These are phyloP conservation scores for Limnephilus marmoratus DNA, from an alignment of 2,888 invertebrate species.

Conservation along the genomic window DNA sequence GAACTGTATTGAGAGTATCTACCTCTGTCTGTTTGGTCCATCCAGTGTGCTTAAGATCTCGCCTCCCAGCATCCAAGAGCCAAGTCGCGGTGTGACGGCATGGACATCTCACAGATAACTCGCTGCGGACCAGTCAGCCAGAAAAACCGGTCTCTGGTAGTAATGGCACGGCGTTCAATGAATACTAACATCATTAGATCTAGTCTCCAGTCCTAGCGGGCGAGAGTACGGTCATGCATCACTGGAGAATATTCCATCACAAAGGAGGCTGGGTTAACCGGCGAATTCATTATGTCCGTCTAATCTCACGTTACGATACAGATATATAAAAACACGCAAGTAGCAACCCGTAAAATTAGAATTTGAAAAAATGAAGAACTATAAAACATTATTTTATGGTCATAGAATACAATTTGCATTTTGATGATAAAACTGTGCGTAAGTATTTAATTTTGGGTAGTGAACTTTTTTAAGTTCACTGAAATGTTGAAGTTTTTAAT, in stretches of 20 bases:
- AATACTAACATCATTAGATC: conserved; percentile 9
- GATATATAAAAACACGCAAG: neutral
- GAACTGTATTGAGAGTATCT: too few species aligned
- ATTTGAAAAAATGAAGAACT: neutral
- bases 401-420: neutral
- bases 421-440: neutral
- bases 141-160: conserved; percentile 7
- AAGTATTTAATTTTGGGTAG: neutral
- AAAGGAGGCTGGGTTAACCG: neutral
- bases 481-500: too few species aligned
- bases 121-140: conserved; percentile 6
- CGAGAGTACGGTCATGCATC: conserved; percentile 5
- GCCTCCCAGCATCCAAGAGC: neutral
- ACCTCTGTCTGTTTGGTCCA: neutral
- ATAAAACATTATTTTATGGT: neutral
- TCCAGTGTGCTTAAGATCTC: neutral
- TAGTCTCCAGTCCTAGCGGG: neutral
- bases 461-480: neutral
- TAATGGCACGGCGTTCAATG: conserved; percentile 4
- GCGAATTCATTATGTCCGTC: neutral
- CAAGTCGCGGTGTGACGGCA: conserved; percentile 7
- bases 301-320: neutral
- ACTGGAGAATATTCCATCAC: neutral
- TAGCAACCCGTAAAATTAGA: neutral
- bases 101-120: neutral